phyloP scores from a whole-genome alignment of 2,113 vertebrate genomes.

The Poeciliopsis occidentalis region DNA sequence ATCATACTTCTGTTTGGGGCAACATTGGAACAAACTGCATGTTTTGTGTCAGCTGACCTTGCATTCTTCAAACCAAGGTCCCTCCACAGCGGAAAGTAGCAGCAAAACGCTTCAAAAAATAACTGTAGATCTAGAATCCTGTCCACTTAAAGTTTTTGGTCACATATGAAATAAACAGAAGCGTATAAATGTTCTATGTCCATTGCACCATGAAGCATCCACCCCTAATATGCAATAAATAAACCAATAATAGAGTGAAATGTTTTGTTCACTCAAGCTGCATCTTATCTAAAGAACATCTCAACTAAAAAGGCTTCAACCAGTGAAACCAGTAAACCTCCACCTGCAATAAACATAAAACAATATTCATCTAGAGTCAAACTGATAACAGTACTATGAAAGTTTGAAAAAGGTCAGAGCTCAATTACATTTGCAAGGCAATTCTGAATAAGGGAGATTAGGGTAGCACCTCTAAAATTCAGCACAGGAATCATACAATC shows the following conservation, averaged over 20 bases:
- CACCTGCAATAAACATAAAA: neutral
- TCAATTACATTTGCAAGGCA: neutral
- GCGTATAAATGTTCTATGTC: too few relatives aligned
- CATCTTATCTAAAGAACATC: neutral
- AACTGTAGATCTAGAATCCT: too few relatives aligned
- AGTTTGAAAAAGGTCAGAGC: neutral
- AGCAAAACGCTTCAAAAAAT: too few relatives aligned
- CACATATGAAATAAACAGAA: too few relatives aligned
- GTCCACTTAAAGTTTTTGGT: too few relatives aligned
- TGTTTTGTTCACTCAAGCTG: neutral
- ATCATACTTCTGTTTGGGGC: neutral
- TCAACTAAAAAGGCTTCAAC: neutral
- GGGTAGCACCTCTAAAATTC: neutral
- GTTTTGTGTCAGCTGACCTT: conserved; percentile 2
- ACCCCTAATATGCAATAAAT: neutral
- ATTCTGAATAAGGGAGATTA: neutral
- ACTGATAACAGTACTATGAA: neutral
- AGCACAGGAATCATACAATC: neutral
- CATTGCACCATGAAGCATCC: too few relatives aligned
- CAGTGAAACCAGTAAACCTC: too few relatives aligned
- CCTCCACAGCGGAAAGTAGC: too few relatives aligned
- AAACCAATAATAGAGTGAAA: neutral
- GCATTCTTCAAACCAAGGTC: conserved; percentile 2
- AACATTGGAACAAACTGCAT: neutral
- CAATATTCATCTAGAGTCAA: neutral